Evolutionary conservation across 2,113 vertebrate genomes (phyloP).

Genomic region (Bubo blakistoni): DNA sequence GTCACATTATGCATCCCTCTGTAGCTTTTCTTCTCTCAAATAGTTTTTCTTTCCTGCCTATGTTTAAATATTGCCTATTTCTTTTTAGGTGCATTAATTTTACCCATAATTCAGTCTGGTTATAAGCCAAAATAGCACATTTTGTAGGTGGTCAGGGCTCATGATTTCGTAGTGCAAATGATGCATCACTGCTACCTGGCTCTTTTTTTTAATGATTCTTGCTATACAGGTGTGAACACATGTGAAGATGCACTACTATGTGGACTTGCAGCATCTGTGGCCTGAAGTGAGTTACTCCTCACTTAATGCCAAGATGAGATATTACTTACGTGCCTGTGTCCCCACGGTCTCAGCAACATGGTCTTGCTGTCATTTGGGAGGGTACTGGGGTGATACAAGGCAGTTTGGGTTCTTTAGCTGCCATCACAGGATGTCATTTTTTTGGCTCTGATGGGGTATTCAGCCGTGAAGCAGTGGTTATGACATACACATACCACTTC

Average conservation of each 20-base stretch:
- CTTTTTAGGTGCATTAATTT: not conserved
- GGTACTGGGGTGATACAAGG: not conserved
- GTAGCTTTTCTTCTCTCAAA: not conserved
- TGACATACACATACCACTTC: not conserved
- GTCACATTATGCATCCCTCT: not conserved
- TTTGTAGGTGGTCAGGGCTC: not conserved
- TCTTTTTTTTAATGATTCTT: not conserved
- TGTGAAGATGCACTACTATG: rapidly evolving
- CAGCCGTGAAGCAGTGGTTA: not conserved
- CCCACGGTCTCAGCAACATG: not conserved
- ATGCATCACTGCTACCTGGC: not conserved
- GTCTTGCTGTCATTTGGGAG: not conserved
- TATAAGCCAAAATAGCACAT: not conserved
- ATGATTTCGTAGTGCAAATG: not conserved
- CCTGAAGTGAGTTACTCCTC: not conserved
- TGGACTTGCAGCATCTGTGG: not conserved
- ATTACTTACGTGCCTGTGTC: rapidly evolving
- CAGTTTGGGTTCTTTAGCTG: not conserved
- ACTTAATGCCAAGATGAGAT: not conserved
- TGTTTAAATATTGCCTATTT: not conserved
- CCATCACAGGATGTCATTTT: not conserved
- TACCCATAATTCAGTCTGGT: not conserved
- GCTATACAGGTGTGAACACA: not conserved
- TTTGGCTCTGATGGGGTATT: not conserved
- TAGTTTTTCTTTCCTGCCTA: not conserved